Percentiles rank a stretch among this genome's conserved stretches.
Evolutionary conservation across 2,888 invertebrate genomes (phyloP).

Genomic region (Blomia tropicalis): DNA sequence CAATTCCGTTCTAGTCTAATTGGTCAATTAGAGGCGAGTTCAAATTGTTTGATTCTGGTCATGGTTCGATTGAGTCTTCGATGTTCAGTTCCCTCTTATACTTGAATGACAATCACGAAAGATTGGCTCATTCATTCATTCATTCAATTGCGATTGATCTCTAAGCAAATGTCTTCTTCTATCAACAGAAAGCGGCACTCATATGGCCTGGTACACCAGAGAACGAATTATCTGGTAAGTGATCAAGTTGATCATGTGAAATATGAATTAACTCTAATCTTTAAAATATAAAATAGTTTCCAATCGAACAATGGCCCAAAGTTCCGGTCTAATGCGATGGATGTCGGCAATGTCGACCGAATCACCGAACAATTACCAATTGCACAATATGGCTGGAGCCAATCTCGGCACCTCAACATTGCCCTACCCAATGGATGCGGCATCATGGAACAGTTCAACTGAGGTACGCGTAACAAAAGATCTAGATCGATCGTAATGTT

Average conservation of each 20-base stretch:
- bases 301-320: conserved; percentile 28
- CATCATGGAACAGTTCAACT: conserved; percentile 40
- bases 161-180: no score
- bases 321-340: conserved; percentile 60
- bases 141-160: no score
- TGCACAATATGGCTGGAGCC: no score
- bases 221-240: neutral
- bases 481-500: neutral
- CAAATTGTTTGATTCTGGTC: no score
- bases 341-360: conserved; percentile 94
- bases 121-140: no score
- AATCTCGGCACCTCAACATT: conserved; percentile 11
- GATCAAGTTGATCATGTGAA: conserved; percentile 19
- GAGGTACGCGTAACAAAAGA: conserved; percentile 35
- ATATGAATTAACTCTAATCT: conserved; percentile 22
- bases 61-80: no score
- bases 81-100: no score
- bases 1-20: no score
- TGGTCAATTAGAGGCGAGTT: no score
- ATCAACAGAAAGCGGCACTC: neutral
- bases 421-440: neutral
- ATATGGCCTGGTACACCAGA: conserved; percentile 3
- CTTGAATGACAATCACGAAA: no score
- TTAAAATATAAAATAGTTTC: conserved; percentile 8
- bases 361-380: conserved; percentile 44